These are phyloP conservation scores for Eucidaris tribuloides DNA, from an alignment of 35 echinoderm and acorn worm genomes.

Conservation along the genomic window DNA sequence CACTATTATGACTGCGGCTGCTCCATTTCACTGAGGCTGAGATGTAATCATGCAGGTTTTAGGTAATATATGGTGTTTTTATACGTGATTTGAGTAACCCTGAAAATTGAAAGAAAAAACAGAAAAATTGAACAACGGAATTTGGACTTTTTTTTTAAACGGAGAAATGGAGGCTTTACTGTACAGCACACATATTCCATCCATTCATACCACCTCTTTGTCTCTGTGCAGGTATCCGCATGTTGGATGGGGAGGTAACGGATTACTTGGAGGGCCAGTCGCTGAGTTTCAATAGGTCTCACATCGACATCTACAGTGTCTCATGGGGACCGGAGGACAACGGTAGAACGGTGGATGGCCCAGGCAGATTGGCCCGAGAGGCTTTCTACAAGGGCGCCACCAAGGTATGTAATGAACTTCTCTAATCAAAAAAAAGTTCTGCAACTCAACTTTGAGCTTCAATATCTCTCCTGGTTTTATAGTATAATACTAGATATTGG, in stretches of 20 bases:
- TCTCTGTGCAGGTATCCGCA: slow-evolving; percentile 74
- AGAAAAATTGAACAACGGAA: not conserved
- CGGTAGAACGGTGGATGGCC: slow-evolving; percentile 87
- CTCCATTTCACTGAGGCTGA: too few relatives aligned
- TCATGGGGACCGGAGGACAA: slow-evolving; percentile 96
- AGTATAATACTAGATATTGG: too few relatives aligned
- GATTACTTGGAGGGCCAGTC: slow-evolving; percentile 63
- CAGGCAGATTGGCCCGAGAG: slow-evolving; percentile 45
- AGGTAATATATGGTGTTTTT: too few relatives aligned
- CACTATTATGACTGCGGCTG: too few relatives aligned
- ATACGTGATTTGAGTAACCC: too few relatives aligned
- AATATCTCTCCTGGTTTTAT: too few relatives aligned
- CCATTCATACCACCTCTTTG: not conserved
- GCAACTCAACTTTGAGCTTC: too few relatives aligned
- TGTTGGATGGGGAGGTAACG: slow-evolving; percentile 85
- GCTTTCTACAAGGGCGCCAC: slow-evolving; percentile 56
- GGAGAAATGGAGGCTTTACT: not conserved
- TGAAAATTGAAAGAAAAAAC: not conserved
- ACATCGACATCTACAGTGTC: slow-evolving; percentile 94
- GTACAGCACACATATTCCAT: too few relatives aligned
- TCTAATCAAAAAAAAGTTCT: too few relatives aligned
- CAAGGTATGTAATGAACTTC: slow-evolving; percentile 31
- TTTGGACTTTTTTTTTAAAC: not conserved
- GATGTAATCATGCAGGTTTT: too few relatives aligned
- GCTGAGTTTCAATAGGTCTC: slow-evolving; percentile 21